These are phyloP conservation scores for Notechis scutatus DNA, from an alignment of 2,113 vertebrate genomes.

Conservation along the genomic window DNA sequence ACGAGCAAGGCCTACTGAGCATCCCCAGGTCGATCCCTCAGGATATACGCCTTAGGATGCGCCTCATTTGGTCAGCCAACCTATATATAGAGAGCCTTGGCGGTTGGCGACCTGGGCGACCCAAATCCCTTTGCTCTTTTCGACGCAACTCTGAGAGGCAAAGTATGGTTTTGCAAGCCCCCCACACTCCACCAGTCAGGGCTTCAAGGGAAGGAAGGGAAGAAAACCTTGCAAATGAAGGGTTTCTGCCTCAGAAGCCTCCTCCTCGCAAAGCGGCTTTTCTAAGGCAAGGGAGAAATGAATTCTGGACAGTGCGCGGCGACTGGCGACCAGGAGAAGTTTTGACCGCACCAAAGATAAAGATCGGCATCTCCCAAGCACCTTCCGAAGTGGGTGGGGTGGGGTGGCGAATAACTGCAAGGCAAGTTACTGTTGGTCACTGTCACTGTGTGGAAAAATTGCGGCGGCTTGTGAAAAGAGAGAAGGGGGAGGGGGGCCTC, in stretches of 20 bases:
- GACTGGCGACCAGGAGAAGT: background rate
- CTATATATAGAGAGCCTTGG: background rate
- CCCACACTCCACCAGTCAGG: background rate
- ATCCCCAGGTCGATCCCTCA: background rate
- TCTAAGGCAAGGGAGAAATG: background rate
- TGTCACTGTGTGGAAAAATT: background rate
- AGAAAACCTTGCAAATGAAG: background rate
- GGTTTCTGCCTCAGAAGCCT: background rate
- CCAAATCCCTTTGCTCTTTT: background rate
- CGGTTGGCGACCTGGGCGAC: background rate
- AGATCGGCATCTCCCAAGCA: background rate
- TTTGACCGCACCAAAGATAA: background rate
- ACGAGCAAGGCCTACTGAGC: background rate
- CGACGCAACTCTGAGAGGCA: background rate
- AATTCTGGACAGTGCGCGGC: background rate
- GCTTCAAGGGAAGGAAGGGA: background rate
- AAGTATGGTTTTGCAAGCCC: background rate
- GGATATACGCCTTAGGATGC: background rate
- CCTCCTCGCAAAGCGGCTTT: no score
- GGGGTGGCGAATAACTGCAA: background rate
- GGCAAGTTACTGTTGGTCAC: background rate
- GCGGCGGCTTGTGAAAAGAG: background rate
- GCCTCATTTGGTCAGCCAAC: background rate
- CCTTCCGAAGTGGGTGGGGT: no score
- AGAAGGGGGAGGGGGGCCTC: no score